Evolutionary conservation across 2,888 invertebrate species (phyloP), one percentile per base, ranked within the genome.

Genomic region (Phortica magna): DNA sequence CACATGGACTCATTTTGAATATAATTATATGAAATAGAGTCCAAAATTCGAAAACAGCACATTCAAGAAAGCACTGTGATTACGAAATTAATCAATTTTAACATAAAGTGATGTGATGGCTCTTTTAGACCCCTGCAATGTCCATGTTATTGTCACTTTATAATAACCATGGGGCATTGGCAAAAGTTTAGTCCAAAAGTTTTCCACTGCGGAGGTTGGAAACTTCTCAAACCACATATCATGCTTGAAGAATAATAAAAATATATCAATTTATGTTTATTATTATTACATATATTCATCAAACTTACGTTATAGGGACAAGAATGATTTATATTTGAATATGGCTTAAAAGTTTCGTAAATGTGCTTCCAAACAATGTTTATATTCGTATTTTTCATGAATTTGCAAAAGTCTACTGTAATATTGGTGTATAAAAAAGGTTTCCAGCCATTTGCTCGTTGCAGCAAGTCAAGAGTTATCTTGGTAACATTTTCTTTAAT

Each of bases 21-120:
- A 31, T 31, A 31, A 31, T 31, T 1, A 31, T 31, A 4, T 31
- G 5, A 31, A 31, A 31, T 31, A 31, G 2, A 4, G 31, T 31
- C 0, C 0, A 31, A 31, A 31, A 4, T 31, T 31, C 31, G 31
- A 31, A 31, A 31, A 31, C 31, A 31, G 2, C 2, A 31, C 31
- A 31, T 31, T 31, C 9, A 48, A 9, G 48, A 48, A 48, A 5
- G 0, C 14, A 48, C 4, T 9, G 3, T 68, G 42, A 68, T 9
- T 68, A 41, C 22, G 22, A 61, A n/a, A 61, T n/a, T n/a, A n/a
- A n/a, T n/a, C n/a, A n/a, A n/a, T 61, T 61, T 61, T 61, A 7
- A 65, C 1, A 48, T 48, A 48, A 48, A 14, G 10, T 5, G 48
- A 9, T 6, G 48, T 48, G 2, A 12, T 14, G 5, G 48, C 48